phyloP scores from a whole-genome alignment of 2,113 vertebrate genomes.

The Castor canadensis region DNA sequence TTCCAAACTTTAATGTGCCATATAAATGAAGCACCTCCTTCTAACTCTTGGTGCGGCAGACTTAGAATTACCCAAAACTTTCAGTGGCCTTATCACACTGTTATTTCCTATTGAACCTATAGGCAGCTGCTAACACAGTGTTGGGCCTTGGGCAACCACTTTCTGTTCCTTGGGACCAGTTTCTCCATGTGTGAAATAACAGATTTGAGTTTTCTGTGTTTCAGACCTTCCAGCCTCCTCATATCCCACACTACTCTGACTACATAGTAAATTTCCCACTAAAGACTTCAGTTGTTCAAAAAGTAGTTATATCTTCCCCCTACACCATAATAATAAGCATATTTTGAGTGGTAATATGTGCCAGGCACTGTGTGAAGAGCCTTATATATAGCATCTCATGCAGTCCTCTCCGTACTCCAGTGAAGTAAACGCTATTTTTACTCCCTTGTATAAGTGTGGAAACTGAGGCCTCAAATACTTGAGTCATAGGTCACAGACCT shows the following conservation, averaged over 20 bases:
- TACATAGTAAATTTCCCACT: background rate
- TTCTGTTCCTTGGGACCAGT: background rate
- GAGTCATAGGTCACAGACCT: conserved; percentile 4
- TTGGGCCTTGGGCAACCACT: background rate
- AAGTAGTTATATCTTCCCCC: background rate
- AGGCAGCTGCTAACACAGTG: background rate
- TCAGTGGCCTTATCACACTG: background rate
- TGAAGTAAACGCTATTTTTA: conserved; percentile 33
- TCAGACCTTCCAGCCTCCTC: background rate
- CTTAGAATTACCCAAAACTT: background rate
- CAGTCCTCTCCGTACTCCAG: background rate
- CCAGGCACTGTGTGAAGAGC: background rate
- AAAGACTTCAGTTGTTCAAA: background rate
- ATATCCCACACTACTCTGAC: background rate
- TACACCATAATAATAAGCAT: background rate
- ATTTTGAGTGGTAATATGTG: background rate
- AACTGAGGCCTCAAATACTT: conserved; percentile 47
- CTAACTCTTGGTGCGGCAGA: background rate
- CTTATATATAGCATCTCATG: background rate
- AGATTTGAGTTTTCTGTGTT: background rate
- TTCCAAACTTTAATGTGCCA: background rate
- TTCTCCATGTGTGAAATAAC: background rate
- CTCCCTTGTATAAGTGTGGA: conserved; percentile 33
- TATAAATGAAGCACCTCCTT: background rate
- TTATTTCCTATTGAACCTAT: background rate